Evolutionary conservation across 2,888 invertebrate species (phyloP).

Genomic region (Drosophila falleni): DNA sequence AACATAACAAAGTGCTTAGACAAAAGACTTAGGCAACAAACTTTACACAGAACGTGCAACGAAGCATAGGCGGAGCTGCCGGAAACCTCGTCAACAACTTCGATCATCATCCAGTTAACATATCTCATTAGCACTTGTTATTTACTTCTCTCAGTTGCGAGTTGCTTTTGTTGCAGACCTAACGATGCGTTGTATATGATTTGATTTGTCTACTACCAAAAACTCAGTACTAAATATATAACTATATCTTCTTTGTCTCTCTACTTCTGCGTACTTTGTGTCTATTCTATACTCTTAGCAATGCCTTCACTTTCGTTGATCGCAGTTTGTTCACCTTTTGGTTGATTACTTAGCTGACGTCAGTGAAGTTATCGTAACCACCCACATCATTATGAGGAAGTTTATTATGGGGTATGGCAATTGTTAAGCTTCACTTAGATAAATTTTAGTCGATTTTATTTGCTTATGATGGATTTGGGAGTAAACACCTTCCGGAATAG

Average conservation of each 20-base stretch:
- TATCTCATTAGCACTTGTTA: slow-evolving; percentile 72
- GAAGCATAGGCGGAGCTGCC: slow-evolving; percentile 53
- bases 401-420: slow-evolving; percentile 18
- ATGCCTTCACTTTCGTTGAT: slow-evolving; percentile 68
- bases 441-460: slow-evolving; percentile 8
- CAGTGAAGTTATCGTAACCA: slow-evolving; percentile 36
- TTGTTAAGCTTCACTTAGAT: slow-evolving; percentile 2
- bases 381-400: slow-evolving; percentile 63
- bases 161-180: slow-evolving; percentile 35
- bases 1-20: slow-evolving; percentile 33
- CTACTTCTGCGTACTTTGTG: slow-evolving; percentile 13
- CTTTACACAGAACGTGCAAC: slow-evolving; percentile 68
- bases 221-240: slow-evolving; percentile 6
- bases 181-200: slow-evolving; percentile 29
- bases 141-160: neutral
- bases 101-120: slow-evolving; percentile 46
- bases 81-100: slow-evolving; percentile 21
- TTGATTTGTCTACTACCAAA: slow-evolving; percentile 9
- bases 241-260: neutral
- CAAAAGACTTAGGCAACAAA: slow-evolving; percentile 75
- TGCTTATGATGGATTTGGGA: slow-evolving; percentile 13
- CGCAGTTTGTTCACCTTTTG: slow-evolving; percentile 68
- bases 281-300: slow-evolving; percentile 33
- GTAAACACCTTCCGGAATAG: slow-evolving; percentile 14
- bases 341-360: slow-evolving; percentile 52